A percentile compares a stretch with the other conserved stretches of the same genome.
These are phyloP conservation scores for Acanthopleura granulata DNA, from an alignment of 2,888 invertebrate species.

Conservation along the genomic window DNA sequence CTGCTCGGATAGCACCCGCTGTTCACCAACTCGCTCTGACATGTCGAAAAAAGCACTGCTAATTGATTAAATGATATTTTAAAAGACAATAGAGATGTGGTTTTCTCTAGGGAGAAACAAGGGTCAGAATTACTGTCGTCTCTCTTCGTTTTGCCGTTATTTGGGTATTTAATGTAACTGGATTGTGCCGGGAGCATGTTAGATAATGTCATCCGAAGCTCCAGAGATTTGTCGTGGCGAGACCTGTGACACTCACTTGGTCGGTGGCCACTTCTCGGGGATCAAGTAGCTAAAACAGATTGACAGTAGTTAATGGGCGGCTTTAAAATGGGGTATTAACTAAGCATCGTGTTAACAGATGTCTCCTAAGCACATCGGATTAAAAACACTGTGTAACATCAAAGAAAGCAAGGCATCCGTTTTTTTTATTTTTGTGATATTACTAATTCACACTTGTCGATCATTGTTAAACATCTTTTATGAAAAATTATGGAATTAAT, in stretches of 20 bases:
- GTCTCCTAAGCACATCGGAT: background rate
- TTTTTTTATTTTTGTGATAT: too few species aligned
- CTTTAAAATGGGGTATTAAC: background rate
- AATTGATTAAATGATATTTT: constrained; percentile 10
- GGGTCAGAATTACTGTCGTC: too few species aligned
- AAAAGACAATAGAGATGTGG: background rate
- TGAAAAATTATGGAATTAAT: too few species aligned
- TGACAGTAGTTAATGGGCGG: background rate
- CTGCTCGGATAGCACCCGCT: too few species aligned
- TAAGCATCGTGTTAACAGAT: background rate
- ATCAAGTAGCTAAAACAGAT: constrained; percentile 4
- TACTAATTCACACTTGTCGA: too few species aligned
- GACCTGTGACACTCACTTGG: background rate
- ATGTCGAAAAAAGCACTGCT: background rate
- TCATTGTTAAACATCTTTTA: too few species aligned
- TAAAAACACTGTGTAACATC: background rate
- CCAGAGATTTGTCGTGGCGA: background rate
- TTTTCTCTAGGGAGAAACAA: too few species aligned
- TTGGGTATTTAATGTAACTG: background rate
- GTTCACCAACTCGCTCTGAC: too few species aligned
- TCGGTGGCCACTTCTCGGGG: background rate
- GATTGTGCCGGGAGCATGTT: background rate
- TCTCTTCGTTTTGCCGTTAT: background rate
- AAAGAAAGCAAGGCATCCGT: background rate
- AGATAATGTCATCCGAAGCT: background rate